These are phyloP conservation scores for Strix aluco DNA, from an alignment of 2,113 vertebrate species.

Conservation along the genomic window DNA sequence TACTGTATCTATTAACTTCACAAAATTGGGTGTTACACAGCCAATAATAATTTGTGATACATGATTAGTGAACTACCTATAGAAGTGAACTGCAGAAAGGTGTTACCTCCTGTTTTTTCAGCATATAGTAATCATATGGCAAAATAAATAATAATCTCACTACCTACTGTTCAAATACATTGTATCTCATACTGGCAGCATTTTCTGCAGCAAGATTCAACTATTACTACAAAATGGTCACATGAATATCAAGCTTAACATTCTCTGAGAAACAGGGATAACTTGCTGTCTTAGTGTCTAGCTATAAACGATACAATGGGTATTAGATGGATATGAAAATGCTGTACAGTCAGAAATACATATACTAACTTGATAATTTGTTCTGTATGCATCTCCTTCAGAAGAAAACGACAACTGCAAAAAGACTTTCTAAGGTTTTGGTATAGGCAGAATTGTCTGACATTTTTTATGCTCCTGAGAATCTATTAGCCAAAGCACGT, in stretches of 20 bases:
- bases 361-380: neutral
- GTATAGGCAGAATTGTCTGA: neutral
- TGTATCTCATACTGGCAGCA: neutral
- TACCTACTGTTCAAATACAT: neutral
- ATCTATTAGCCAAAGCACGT: neutral
- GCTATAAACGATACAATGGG: neutral
- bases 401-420: neutral
- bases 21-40: neutral
- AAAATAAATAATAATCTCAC: conserved; percentile 37
- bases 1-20: neutral
- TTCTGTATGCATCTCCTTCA: neutral
- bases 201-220: conserved; percentile 8
- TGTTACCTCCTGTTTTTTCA: neutral
- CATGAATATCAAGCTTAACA: neutral
- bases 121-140: neutral
- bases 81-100: neutral
- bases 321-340: neutral
- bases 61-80: conserved; percentile 3
- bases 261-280: neutral
- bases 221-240: neutral
- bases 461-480: neutral
- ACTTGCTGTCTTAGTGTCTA: neutral
- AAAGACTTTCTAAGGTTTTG: neutral
- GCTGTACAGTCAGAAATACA: neutral
- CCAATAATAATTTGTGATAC: neutral